Evolutionary conservation across 1,140 invertebrate species (phyloP).

Genomic region (Pachyrhynchus sulphureomaculatus): DNA sequence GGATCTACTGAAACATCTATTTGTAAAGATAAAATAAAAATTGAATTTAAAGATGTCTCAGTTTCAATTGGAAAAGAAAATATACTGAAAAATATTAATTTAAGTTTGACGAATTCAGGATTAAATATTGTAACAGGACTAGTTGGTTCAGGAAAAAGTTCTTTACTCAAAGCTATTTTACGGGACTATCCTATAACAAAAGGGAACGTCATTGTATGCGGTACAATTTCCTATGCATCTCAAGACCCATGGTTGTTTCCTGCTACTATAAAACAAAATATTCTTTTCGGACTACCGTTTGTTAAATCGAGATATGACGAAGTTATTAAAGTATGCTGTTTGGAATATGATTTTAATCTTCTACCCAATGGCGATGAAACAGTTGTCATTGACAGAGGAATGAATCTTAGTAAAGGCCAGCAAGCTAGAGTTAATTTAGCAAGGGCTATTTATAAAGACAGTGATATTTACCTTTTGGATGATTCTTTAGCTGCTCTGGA

Average conservation of each 20-base stretch:
- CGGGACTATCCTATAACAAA: conserved; percentile 65
- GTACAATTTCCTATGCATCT: conserved; percentile 67
- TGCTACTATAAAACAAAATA: conserved; percentile 59
- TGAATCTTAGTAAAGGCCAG: conserved; percentile 81
- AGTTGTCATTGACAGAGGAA: conserved; percentile 78
- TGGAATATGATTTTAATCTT: conserved; percentile 69
- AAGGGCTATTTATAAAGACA: conserved; percentile 76
- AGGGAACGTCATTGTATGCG: conserved; percentile 60
- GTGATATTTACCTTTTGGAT: conserved; percentile 78
- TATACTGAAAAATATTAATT: conserved; percentile 62
- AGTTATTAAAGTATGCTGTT: conserved; percentile 62
- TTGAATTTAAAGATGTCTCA: conserved; percentile 68
- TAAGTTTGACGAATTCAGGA: conserved; percentile 57
- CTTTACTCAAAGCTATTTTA: conserved; percentile 69
- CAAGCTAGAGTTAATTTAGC: conserved; percentile 87
- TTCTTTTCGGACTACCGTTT: conserved; percentile 59
- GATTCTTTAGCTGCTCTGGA: conserved; percentile 84
- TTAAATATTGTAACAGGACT: conserved; percentile 73
- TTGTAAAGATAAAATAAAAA: conserved; percentile 59
- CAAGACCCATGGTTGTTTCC: conserved; percentile 73
- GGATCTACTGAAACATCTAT: not conserved
- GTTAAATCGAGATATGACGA: conserved; percentile 29
- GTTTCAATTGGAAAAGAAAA: conserved; percentile 42
- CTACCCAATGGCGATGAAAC: conserved; percentile 74
- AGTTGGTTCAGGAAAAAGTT: conserved; percentile 82